A percentile compares a stretch with the other conserved stretches of the same genome.
These are phyloP conservation scores for Piprites chloris DNA, from an alignment of 2,113 vertebrate genomes.

Conservation along the genomic window DNA sequence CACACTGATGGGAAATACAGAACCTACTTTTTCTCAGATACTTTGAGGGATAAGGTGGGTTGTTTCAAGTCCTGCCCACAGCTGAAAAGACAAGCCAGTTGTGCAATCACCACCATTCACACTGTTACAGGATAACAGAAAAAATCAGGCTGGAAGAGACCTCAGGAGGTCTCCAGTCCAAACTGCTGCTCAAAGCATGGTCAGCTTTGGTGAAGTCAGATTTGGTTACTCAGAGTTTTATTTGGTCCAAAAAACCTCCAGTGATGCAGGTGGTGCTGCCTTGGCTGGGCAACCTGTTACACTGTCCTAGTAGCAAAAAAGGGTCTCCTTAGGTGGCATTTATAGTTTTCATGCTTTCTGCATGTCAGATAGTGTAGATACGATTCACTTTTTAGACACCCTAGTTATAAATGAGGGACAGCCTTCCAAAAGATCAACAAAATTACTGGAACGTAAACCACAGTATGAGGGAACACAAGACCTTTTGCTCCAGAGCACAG, in stretches of 20 bases:
- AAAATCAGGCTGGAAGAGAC: neutral
- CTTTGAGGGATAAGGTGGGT: neutral
- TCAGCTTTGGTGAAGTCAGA: neutral
- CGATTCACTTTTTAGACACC: neutral
- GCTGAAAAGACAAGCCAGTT: neutral
- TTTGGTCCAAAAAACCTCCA: neutral
- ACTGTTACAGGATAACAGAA: fast-evolving
- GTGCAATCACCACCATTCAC: neutral
- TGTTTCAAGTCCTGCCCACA: neutral
- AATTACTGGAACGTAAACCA: neutral
- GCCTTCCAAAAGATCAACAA: neutral
- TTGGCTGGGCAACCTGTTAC: neutral
- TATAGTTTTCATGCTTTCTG: neutral
- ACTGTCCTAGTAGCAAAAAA: neutral
- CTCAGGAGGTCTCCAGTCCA: neutral
- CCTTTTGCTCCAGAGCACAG: neutral
- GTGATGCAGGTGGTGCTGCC: neutral
- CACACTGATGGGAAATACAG: neutral
- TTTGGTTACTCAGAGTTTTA: neutral
- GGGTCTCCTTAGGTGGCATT: neutral
- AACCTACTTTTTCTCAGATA: neutral
- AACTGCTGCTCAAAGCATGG: neutral
- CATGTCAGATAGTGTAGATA: neutral
- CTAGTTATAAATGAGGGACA: neutral
- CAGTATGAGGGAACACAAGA: neutral